Percentiles rank a stretch among this genome's conserved stretches.
Evolutionary conservation across 2,797 vertebrate species (phyloP).

Genomic region (Craterocephalus amniculus): DNA sequence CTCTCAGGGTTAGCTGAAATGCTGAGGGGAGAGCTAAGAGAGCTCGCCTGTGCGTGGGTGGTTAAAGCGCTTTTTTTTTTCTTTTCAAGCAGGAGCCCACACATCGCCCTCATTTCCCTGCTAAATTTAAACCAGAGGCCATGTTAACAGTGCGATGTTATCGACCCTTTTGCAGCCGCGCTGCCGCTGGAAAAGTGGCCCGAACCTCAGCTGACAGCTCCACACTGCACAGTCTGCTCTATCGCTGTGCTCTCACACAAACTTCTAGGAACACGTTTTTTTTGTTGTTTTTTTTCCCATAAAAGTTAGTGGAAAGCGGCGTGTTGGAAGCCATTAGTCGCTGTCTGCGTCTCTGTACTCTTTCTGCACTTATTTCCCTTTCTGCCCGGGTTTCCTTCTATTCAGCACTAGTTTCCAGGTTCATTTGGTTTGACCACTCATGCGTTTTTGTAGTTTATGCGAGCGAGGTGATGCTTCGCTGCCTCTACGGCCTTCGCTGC

Average conservation of each 20-base stretch:
- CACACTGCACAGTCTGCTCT: slow-evolving; percentile 34
- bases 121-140: slow-evolving; percentile 81
- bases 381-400: slow-evolving; percentile 53
- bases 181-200: slow-evolving; percentile 55
- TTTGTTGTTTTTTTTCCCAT: too few relatives aligned
- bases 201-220: slow-evolving; percentile 64
- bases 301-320: slow-evolving; percentile 23
- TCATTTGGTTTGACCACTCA: slow-evolving; percentile 77
- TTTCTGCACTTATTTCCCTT: slow-evolving; percentile 48
- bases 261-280: slow-evolving; percentile 37
- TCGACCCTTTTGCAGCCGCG: slow-evolving; percentile 61
- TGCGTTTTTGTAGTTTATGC: slow-evolving; percentile 57
- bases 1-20: slow-evolving; percentile 62
- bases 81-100: slow-evolving; percentile 76
- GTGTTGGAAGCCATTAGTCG: slow-evolving; percentile 46
- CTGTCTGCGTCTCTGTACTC: slow-evolving; percentile 26
- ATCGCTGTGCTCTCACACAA: slow-evolving; percentile 22
- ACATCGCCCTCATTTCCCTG: slow-evolving; percentile 76
- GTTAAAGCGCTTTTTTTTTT: slow-evolving; percentile 74
- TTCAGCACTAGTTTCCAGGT: slow-evolving; percentile 64
- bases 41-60: slow-evolving; percentile 68
- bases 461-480: slow-evolving; percentile 61
- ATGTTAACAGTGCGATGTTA: slow-evolving; percentile 67
- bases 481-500: slow-evolving; percentile 67
- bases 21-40: slow-evolving; percentile 61